Conservation (phyloP, 2,888 invertebrate genomes). For the Pycnomerus fuliginosus region DNA sequence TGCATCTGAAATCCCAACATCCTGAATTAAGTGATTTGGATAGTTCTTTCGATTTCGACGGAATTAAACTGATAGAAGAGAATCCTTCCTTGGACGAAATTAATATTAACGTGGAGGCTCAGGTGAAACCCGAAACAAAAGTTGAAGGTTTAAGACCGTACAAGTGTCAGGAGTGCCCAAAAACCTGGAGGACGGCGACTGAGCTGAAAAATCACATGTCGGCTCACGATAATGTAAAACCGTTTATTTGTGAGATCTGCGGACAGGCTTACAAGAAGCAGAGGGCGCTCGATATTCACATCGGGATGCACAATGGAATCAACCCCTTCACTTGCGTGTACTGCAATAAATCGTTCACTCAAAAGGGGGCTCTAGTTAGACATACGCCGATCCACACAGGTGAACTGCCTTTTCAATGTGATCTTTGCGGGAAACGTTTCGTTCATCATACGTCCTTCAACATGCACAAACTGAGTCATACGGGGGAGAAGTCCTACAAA, state of each 20-base stretch:
- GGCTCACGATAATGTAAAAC: slow-evolving; percentile 39
- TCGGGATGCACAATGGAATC: slow-evolving; percentile 56
- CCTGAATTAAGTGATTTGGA: slow-evolving; percentile 9
- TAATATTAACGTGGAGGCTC: slow-evolving; percentile 7
- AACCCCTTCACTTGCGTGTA: slow-evolving; percentile 54
- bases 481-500: slow-evolving; percentile 61
- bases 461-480: slow-evolving; percentile 67
- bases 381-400: slow-evolving; percentile 58
- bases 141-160: slow-evolving; percentile 27
- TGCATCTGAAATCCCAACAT: slow-evolving; percentile 2
- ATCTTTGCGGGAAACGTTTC: slow-evolving; percentile 48
- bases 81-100: slow-evolving; percentile 4
- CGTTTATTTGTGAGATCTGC: slow-evolving; percentile 56
- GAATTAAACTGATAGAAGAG: slow-evolving; percentile 5
- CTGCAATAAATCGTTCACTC: slow-evolving; percentile 58
- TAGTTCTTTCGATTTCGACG: slow-evolving; percentile 5
- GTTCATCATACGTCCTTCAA: slow-evolving; percentile 70
- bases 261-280: slow-evolving; percentile 57
- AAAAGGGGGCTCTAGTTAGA: slow-evolving; percentile 56
- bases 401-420: slow-evolving; percentile 41
- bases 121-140: slow-evolving; percentile 3
- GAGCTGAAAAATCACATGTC: slow-evolving; percentile 41
- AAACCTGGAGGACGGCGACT: slow-evolving; percentile 38
- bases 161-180: slow-evolving; percentile 38
- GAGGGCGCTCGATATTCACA: slow-evolving; percentile 54